Evolutionary conservation across 2,888 invertebrate species (phyloP), one percentile per base, ranked within the genome.

Genomic region (Spodoptera picta): DNA sequence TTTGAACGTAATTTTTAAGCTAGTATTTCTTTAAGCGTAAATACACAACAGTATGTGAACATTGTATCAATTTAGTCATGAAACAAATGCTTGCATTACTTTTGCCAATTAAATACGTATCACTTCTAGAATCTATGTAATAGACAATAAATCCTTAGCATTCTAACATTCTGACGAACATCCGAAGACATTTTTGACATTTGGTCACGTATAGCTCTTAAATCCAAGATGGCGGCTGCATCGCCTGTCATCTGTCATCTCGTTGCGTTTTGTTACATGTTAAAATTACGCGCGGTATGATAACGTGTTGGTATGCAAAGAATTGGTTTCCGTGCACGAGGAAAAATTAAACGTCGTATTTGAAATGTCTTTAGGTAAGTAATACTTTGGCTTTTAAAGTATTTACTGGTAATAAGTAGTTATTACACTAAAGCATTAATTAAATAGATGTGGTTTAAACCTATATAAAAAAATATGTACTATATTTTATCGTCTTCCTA

Each of bases 301-400:
- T 78, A 63, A 69, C 75, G 76, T 78, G 76, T 50, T 54, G 75
- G 55, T 53, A 77, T 76, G 75, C 60, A 50, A 77, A 46, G 49
- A 51, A 62, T 68, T 47, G 24, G 54, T 60, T 67, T 77, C 75
- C 72, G 63, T 66, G 70, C 77, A 60, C 60, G 61, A 48, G 46
- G 60, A 65, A 59, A 68, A 77, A 75, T 68, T 68, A 71, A 74
- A 50, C 59, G 60, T 56, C 43, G 27, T 48, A 65, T 65, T 74
- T 63, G 71, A 64, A 60, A 74, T 75, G 63, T 58, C 24, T 59
- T 59, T 49, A 4, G 41, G 58, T 66, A 14, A 50, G 65, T 54
- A 73, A 52, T 49, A 46, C 4, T 54, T 62, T 52, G 3, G 11
- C n/a, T 4, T 45, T 36, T 9, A 36, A 36, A 7, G 1, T 36